These are phyloP conservation scores for Mirounga angustirostris DNA, from an alignment of 2,113 vertebrate species.

Conservation along the genomic window DNA sequence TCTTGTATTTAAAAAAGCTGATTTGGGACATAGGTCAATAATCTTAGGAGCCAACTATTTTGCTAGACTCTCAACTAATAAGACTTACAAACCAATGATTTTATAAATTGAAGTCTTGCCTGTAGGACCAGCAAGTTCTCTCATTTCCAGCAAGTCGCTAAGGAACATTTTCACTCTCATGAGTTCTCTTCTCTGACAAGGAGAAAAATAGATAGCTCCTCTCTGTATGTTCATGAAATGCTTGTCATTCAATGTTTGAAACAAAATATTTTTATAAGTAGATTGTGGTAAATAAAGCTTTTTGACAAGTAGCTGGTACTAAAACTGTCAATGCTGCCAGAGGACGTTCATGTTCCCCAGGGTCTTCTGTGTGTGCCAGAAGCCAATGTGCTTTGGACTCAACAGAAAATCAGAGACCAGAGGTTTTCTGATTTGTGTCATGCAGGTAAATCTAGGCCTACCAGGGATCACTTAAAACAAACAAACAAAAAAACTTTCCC, in stretches of 20 bases:
- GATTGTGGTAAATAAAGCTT: not conserved
- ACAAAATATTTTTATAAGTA: slow-evolving; percentile 22
- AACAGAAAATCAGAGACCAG: not conserved
- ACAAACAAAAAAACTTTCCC: not conserved
- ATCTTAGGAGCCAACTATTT: slow-evolving; percentile 47
- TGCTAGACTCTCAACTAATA: not conserved
- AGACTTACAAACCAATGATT: not conserved
- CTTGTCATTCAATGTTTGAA: not conserved
- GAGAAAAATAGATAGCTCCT: not conserved
- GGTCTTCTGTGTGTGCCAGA: not conserved
- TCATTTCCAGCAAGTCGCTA: not conserved
- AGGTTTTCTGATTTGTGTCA: not conserved
- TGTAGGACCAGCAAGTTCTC: not conserved
- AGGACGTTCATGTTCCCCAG: not conserved
- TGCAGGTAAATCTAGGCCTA: not conserved
- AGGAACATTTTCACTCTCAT: not conserved
- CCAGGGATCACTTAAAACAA: not conserved
- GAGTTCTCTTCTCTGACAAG: not conserved
- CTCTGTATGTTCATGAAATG: slow-evolving; percentile 2
- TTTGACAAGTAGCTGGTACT: not conserved
- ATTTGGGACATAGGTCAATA: slow-evolving; percentile 49
- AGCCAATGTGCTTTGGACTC: not conserved
- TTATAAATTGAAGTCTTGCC: not conserved
- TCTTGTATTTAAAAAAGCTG: slow-evolving; percentile 47
- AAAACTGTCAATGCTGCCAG: not conserved